These are phyloP conservation scores for Campoletis sonorensis DNA, from an alignment of 1,140 invertebrate species.

Conservation along the genomic window DNA sequence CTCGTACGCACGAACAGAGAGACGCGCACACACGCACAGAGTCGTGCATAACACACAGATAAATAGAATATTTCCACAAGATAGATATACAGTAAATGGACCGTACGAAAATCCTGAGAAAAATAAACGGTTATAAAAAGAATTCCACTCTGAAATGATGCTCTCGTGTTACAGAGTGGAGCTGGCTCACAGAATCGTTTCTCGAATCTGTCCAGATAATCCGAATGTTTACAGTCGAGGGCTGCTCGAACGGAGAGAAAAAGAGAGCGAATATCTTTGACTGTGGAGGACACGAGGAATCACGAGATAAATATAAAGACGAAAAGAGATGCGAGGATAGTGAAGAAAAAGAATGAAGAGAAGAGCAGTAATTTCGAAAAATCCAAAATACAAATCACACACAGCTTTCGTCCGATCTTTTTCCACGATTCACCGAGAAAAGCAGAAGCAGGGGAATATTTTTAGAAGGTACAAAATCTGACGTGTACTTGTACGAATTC, in stretches of 20 bases:
- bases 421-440: background rate
- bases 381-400: background rate
- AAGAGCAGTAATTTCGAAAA: background rate
- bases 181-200: slow-evolving; percentile 14
- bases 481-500: background rate
- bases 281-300: background rate
- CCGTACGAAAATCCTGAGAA: slow-evolving; percentile 25
- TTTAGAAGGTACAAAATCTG: slow-evolving; percentile 13
- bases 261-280: background rate
- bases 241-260: background rate
- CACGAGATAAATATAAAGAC: slow-evolving; percentile 12
- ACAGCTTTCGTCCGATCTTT: background rate
- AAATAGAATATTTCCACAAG: background rate
- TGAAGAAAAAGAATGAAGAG: background rate
- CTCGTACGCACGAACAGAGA: background rate
- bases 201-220: slow-evolving; percentile 62
- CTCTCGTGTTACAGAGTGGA: slow-evolving; percentile 18
- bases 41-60: background rate
- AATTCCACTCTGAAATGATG: slow-evolving; percentile 9
- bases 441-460: slow-evolving; percentile 1
- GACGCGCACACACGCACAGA: background rate
- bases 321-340: background rate
- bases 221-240: slow-evolving; percentile 64
- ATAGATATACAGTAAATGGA: background rate
- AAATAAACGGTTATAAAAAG: slow-evolving; percentile 30